Evolutionary conservation across 2,113 vertebrate genomes (phyloP).

Genomic region (Scartelaos histophorus): DNA sequence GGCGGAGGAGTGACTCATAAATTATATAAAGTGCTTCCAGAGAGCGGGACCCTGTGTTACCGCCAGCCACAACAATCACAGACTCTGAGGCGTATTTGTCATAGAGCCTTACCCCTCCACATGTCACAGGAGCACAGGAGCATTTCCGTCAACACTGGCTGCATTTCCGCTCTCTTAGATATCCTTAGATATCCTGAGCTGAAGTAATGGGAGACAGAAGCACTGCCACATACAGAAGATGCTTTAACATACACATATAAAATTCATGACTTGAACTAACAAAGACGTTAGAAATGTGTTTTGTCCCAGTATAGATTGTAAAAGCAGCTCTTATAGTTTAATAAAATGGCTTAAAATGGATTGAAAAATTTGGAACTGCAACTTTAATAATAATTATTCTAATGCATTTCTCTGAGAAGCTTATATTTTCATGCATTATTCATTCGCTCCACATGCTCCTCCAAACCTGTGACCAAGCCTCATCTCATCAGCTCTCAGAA

Average conservation of each 20-base stretch:
- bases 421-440: no score
- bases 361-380: no score
- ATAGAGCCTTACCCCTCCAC: conserved; percentile 13
- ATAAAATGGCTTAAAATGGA: no score
- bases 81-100: conserved; percentile 1
- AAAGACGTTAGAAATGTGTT: no score
- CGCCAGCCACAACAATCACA: conserved; percentile 1
- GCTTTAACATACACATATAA: neutral
- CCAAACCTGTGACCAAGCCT: no score
- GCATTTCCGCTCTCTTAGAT: conserved; percentile 30
- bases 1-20: conserved; percentile 14
- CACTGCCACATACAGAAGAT: neutral
- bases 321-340: no score
- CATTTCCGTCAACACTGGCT: conserved; percentile 22
- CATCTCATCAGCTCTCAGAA: no score
- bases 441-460: no score
- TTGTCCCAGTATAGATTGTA: no score
- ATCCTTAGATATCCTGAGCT: conserved; percentile 8
- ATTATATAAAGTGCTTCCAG: conserved; percentile 23
- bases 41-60: conserved; percentile 13
- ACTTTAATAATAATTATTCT: no score
- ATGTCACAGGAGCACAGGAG: conserved; percentile 9
- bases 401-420: no score
- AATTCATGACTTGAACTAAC: neutral
- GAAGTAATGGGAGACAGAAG: neutral